Evolutionary conservation across 2,113 vertebrate species (phyloP).

Genomic region (Haemorhous mexicanus): DNA sequence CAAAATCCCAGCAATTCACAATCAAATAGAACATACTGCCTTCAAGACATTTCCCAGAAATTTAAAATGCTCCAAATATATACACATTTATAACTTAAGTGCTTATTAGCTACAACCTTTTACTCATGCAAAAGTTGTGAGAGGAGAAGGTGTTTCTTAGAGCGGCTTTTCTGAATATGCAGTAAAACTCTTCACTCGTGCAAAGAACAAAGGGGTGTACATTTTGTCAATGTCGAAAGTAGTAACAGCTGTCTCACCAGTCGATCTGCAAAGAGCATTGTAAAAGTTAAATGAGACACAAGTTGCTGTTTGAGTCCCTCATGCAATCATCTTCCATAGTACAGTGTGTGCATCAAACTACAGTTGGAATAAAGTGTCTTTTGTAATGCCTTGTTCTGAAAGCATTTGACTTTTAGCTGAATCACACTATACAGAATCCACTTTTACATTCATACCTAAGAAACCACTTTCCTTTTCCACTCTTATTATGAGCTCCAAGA

Average conservation of each 20-base stretch:
- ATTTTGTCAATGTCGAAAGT: conserved; percentile 95
- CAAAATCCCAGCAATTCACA: conserved; percentile 57
- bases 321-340: neutral
- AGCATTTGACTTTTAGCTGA: neutral
- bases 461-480: neutral
- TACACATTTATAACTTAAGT: conserved; percentile 75
- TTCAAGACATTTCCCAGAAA: conserved; percentile 60
- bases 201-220: conserved; percentile 94
- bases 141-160: conserved; percentile 68
- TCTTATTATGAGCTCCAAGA: neutral
- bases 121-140: conserved; percentile 69
- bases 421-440: neutral
- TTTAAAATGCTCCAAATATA: conserved; percentile 75
- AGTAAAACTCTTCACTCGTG: conserved; percentile 97
- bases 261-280: conserved; percentile 75
- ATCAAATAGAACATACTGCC: conserved; percentile 63
- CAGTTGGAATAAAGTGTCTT: neutral
- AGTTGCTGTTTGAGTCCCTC: neutral
- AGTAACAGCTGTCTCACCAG: conserved; percentile 91
- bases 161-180: conserved; percentile 91
- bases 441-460: neutral
- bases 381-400: neutral
- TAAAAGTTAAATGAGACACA: neutral
- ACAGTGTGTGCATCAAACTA: neutral
- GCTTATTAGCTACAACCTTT: conserved; percentile 60